Conservation (phyloP, 2,797 vertebrate species). For the Gallinago solitaria region DNA sequence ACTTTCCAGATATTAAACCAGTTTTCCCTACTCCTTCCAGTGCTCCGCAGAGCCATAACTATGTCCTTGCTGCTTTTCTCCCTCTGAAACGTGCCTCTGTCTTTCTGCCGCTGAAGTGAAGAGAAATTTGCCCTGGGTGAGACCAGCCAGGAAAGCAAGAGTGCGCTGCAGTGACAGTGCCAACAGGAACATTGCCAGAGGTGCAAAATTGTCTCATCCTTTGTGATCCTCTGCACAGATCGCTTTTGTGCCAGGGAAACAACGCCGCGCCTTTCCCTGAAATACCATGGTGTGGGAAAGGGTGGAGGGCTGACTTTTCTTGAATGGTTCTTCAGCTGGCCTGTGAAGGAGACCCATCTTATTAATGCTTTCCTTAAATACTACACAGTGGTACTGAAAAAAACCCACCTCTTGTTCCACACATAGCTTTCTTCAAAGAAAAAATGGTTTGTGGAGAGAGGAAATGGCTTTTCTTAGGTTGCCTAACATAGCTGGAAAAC, state of each 20-base stretch:
- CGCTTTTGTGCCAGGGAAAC: neutral
- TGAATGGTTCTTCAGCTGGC: neutral
- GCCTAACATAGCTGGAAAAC: constrained; percentile 43
- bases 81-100: neutral
- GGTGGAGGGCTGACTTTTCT: neutral
- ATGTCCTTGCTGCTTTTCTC: neutral
- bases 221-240: neutral
- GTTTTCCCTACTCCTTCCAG: neutral
- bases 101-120: neutral
- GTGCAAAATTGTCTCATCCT: neutral
- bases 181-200: neutral
- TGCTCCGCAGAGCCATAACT: neutral
- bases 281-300: neutral
- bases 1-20: neutral
- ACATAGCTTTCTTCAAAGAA: constrained; percentile 37
- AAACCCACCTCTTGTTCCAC: neutral
- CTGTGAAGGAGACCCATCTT: neutral
- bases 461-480: constrained; percentile 59
- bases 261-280: neutral
- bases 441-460: constrained; percentile 32
- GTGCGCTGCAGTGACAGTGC: neutral
- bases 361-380: constrained; percentile 31
- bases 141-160: neutral
- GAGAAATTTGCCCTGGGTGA: neutral
- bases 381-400: neutral